Evolutionary conservation across 2,113 vertebrate genomes (phyloP).

Genomic region (Python bivittatus): DNA sequence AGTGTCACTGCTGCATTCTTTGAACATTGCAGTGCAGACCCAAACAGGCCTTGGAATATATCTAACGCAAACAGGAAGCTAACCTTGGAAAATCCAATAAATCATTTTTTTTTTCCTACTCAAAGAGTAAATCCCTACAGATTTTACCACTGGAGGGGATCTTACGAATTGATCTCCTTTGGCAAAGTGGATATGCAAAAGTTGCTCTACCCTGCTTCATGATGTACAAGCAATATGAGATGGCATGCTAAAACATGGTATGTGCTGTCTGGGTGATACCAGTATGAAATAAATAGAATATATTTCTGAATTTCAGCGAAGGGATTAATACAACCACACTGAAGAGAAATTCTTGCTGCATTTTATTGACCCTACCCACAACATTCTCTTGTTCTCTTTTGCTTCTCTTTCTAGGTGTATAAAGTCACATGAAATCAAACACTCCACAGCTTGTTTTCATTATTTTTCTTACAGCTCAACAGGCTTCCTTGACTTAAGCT

Average conservation of each 20-base stretch:
- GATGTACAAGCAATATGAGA: neutral
- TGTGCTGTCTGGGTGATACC: neutral
- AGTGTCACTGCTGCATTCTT: no score
- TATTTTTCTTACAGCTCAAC: neutral
- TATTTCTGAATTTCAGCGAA: neutral
- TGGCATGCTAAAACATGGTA: no score
- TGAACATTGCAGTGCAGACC: neutral
- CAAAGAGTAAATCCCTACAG: neutral
- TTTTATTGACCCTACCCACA: neutral
- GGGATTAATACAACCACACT: neutral
- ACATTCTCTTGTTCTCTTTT: neutral
- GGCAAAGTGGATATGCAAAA: neutral
- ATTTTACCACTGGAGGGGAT: neutral
- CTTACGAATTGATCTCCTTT: neutral
- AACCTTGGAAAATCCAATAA: neutral
- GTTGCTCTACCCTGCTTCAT: neutral
- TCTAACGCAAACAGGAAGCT: neutral
- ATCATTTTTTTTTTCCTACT: neutral
- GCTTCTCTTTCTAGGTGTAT: neutral
- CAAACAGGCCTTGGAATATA: neutral
- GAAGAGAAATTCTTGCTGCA: neutral
- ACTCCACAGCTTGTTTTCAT: constrained; percentile 23
- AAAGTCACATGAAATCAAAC: neutral
- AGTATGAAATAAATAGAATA: neutral
- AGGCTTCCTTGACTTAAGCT: constrained; percentile 5